Base-by-base conservation (phyloP, 2,797 vertebrate genomes). In the Eulemur albifrons region DNA sequence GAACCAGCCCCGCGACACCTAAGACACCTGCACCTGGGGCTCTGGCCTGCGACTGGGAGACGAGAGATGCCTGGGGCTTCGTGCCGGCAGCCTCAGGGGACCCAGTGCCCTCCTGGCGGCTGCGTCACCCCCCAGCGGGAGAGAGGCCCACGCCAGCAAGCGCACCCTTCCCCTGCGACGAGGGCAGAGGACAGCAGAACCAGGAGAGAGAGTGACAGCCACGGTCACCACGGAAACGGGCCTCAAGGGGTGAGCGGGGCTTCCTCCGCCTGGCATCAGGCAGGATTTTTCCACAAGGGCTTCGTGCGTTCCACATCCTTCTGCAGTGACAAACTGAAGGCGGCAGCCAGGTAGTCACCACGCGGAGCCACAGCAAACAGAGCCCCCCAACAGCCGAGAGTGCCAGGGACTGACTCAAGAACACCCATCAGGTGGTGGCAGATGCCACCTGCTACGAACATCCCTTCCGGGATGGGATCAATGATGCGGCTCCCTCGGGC, bases 161-260 rank as follows among this genome's bases (percentile, higher is more conserved):
- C 12, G 27, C 23, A 15, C 27, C 17, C 54, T 67, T 40, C 32
- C 0, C 4, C 72, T 9, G 18, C 52, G 15, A 38, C 4, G 38
- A 57, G 25, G 9, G 32, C 48, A 17, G n/a, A 52, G 54, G 61
- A 50, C 77, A 10, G 9, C 23, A n/a, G 50, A 87, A 87, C 70
- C 61, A 10, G 63, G 45, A 65, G 80, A 86, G n/a, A 20, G 15
- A 38, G 6, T 12, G 38, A 30, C 12, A 0, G 48, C 43, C 45
- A 77, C 0, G 2, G 32, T 97, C 32, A 1, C 96, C 79, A 88
- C 57, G 76, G 96, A 83, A 94, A 97, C 75, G 27, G 15, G 80
- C 65, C 59, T 91, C 3, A 18, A n/a, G 57, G 73, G 43, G 45
- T 10, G 43, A 43, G 27, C 14, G 80, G 27, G 52, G 59, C 43